Evolutionary conservation across 2,113 vertebrate genomes (phyloP).

Genomic region (Ptilorrhoa leucosticta): DNA sequence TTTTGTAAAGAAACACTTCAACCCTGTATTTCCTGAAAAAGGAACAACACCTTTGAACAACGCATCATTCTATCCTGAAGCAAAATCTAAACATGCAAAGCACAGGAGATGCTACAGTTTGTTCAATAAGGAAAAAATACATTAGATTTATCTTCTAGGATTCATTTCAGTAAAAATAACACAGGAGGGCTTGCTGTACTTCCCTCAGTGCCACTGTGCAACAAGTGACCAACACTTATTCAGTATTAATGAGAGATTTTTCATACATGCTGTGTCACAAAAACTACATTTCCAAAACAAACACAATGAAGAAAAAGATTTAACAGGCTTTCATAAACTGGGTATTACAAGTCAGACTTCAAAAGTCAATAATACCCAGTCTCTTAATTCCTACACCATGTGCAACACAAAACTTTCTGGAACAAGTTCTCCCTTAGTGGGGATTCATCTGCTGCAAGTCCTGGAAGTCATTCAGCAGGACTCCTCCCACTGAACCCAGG

Average conservation of each 20-base stretch:
- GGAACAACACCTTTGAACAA: not conserved
- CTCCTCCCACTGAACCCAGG: not conserved
- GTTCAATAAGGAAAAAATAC: not conserved
- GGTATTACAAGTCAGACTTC: not conserved
- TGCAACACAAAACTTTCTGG: not conserved
- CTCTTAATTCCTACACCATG: not conserved
- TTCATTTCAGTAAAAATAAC: not conserved
- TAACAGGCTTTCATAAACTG: not conserved
- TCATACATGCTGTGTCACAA: not conserved
- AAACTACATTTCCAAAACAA: not conserved
- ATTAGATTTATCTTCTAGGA: not conserved
- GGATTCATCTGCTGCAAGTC: not conserved
- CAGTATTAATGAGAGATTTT: not conserved
- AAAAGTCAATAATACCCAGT: not conserved
- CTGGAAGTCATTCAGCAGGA: slow-evolving; percentile 37
- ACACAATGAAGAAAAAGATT: not conserved
- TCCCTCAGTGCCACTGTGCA: not conserved
- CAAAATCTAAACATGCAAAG: not conserved
- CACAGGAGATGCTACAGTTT: not conserved
- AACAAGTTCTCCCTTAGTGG: not conserved
- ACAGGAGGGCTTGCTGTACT: not conserved
- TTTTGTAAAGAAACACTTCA: not conserved
- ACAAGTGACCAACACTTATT: not conserved
- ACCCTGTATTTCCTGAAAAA: not conserved
- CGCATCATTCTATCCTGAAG: not conserved